A percentile compares a stretch with the other conserved stretches of the same genome.
phyloP scores from a whole-genome alignment of 2,113 vertebrate genomes.

The Castor canadensis region DNA sequence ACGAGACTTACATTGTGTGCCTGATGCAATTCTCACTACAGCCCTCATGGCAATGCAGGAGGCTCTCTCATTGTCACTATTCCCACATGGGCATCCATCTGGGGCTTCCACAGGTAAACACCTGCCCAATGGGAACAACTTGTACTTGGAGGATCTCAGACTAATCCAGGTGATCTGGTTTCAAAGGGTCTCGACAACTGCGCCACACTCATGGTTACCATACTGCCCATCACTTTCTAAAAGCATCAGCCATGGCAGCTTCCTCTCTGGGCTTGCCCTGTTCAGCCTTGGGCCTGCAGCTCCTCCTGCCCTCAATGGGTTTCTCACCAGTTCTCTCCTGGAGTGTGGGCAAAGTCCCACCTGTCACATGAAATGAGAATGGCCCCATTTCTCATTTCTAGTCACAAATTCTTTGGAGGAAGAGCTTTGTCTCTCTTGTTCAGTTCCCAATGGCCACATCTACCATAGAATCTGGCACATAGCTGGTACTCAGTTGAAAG shows the following conservation, averaged over 20 bases:
- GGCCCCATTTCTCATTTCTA: background rate
- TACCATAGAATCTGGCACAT: too few species aligned
- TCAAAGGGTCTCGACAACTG: background rate
- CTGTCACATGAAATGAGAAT: background rate
- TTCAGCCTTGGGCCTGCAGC: background rate
- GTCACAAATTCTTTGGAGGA: background rate
- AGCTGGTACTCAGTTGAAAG: background rate
- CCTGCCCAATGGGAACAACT: background rate
- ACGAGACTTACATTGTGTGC: background rate
- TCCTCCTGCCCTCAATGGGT: fast-evolving
- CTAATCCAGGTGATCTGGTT: background rate
- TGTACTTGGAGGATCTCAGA: background rate
- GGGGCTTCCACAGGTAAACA: fast-evolving
- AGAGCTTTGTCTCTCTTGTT: background rate
- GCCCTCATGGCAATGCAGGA: background rate
- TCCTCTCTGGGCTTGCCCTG: background rate
- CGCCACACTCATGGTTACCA: background rate
- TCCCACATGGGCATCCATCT: fast-evolving
- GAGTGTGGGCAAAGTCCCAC: too few species aligned
- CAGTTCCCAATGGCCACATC: background rate
- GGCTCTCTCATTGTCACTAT: too few species aligned
- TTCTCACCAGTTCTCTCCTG: background rate
- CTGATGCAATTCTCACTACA: background rate
- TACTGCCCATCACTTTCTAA: background rate
- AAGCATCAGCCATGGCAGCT: background rate